Evolutionary conservation across 2,797 vertebrate genomes (phyloP), one percentile per base, ranked within the genome.

Genomic region (Spinibarbus caldwelli): DNA sequence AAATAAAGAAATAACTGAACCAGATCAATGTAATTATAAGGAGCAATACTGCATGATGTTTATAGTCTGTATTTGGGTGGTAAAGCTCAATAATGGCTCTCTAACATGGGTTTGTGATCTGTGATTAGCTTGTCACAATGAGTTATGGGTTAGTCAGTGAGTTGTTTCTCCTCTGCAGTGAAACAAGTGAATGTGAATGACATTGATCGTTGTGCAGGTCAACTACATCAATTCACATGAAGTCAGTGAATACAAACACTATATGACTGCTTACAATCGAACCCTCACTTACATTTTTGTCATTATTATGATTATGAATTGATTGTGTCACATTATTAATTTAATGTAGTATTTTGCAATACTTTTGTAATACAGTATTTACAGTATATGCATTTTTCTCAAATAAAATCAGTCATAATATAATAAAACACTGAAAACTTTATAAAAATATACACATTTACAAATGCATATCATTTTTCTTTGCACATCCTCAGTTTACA

Each of bases 31-130:
- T 57, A 23, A 57, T 57, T 57, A 11, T 57, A n/a, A 57, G n/a
- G n/a, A n/a, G 21, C 54, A 11, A n/a, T 57, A 34, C 15, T 66
- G 15, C 19, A 8, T 34, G 29, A 64, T 15, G 59, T 64, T 64
- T 17, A 31, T 31, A 31, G 14, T 64, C 2, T 17, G 26, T 64
- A 14, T 64, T 64, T 64, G 0, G 29, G 62, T 64, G 26, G 14
- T 31, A 19, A 34, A 66, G 15, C 62, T 66, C 29, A 66, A 66
- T 34, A 66, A 66, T 66, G 29, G 62, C 62, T 66, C 15, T 66
- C 62, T 31, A 66, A 66, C 62, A 66, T 64, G 62, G 15, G 15
- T 66, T 34, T 66, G 62, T 66, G 62, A 66, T 66, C 62, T 34
- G 29, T 31, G 62, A 64, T 17, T 17, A 31, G 14, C 15, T 66